Evolutionary conservation across 2,888 invertebrate genomes (phyloP).

Genomic region (Synanthedon andrenaeformis): DNA sequence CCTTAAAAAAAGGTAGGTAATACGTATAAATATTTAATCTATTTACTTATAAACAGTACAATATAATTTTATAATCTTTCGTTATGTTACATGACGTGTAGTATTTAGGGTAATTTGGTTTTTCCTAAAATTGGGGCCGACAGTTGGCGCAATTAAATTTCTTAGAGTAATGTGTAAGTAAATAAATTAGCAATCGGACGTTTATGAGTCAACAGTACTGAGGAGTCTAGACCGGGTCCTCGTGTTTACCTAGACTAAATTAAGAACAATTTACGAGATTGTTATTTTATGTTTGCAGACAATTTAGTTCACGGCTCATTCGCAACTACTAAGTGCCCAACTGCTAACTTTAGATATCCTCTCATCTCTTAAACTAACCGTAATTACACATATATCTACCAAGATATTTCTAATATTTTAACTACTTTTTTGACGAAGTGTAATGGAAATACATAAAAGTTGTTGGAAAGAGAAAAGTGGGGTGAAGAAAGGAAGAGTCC

Average conservation of each 20-base stretch:
- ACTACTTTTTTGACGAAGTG: too few relatives aligned
- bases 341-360: background rate
- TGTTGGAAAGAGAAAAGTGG: too few relatives aligned
- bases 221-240: constrained; percentile 23
- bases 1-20: too few relatives aligned
- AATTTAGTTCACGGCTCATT: constrained; percentile 53
- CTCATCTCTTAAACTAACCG: background rate
- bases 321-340: background rate
- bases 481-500: too few relatives aligned
- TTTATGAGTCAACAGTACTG: constrained; percentile 17
- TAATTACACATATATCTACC: too few relatives aligned
- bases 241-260: constrained; percentile 42
- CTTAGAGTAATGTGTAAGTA: background rate
- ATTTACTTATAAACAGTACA: too few relatives aligned
- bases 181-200: constrained; percentile 7
- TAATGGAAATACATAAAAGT: too few relatives aligned
- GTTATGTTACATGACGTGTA: background rate
- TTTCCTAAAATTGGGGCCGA: background rate
- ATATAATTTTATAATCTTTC: too few relatives aligned
- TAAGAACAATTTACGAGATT: constrained; percentile 56
- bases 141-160: background rate
- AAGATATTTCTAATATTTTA: too few relatives aligned
- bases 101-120: background rate
- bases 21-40: too few relatives aligned
- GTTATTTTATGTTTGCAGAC: constrained; percentile 52